These are phyloP conservation scores for Paramisgurnus dabryanus DNA, from an alignment of 2,113 vertebrate species.

Conservation along the genomic window DNA sequence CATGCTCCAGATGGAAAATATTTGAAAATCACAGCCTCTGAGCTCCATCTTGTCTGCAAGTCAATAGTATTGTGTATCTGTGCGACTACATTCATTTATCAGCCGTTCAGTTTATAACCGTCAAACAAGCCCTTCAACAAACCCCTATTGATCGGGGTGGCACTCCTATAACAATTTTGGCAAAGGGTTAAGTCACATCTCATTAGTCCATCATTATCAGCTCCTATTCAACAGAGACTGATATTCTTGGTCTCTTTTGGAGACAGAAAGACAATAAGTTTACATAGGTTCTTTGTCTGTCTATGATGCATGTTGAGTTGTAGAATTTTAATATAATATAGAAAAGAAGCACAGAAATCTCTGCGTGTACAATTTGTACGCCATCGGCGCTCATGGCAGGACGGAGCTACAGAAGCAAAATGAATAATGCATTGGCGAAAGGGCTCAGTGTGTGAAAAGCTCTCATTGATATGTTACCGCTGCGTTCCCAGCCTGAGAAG, in stretches of 20 bases:
- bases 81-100: slow-evolving; percentile 19
- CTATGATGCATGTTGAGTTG: slow-evolving; percentile 33
- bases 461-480: slow-evolving; percentile 45
- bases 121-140: neutral
- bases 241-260: neutral
- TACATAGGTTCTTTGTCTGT: neutral
- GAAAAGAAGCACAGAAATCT: slow-evolving; percentile 33
- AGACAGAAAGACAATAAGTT: neutral
- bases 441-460: slow-evolving; percentile 38
- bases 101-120: slow-evolving; percentile 17
- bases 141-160: slow-evolving; percentile 36
- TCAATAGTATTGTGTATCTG: neutral
- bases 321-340: slow-evolving; percentile 31
- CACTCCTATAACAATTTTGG: slow-evolving; percentile 19
- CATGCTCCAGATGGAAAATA: neutral
- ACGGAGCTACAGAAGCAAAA: slow-evolving; percentile 36
- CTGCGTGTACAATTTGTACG: slow-evolving; percentile 36
- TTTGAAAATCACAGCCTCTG: neutral
- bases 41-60: slow-evolving; percentile 12
- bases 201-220: slow-evolving; percentile 47
- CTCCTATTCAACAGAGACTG: neutral
- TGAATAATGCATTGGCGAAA: slow-evolving; percentile 52
- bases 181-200: slow-evolving; percentile 14
- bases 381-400: slow-evolving; percentile 36
- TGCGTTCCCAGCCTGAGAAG: slow-evolving; percentile 14